These are phyloP conservation scores for Drosophila neutralis DNA, from an alignment of 2,888 invertebrate species.

Conservation along the genomic window DNA sequence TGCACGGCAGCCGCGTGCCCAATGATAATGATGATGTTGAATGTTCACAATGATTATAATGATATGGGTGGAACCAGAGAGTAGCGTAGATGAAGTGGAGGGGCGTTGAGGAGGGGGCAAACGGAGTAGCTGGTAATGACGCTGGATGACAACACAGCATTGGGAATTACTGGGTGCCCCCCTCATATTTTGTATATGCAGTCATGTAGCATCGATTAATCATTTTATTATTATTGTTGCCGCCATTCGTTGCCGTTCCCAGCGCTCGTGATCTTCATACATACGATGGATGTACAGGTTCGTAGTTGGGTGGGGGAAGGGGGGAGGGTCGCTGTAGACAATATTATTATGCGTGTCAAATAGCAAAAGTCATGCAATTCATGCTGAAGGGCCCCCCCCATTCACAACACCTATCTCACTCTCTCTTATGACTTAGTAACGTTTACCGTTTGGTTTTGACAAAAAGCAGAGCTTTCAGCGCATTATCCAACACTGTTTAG, in stretches of 20 bases:
- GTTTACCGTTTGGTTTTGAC: neutral
- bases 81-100: neutral
- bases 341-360: slow-evolving; percentile 45
- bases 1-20: slow-evolving; percentile 65
- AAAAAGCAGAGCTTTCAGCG: neutral
- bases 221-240: slow-evolving; percentile 79
- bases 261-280: slow-evolving; percentile 72
- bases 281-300: slow-evolving; percentile 8
- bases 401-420: neutral
- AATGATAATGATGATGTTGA: slow-evolving; percentile 59
- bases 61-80: slow-evolving; percentile 5
- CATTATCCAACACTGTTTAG: slow-evolving; percentile 17
- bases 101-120: neutral
- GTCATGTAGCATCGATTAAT: slow-evolving; percentile 81
- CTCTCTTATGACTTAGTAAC: neutral
- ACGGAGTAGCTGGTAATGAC: slow-evolving; percentile 58
- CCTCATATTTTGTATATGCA: slow-evolving; percentile 68
- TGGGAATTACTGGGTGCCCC: slow-evolving; percentile 61
- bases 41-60: slow-evolving; percentile 37
- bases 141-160: slow-evolving; percentile 75
- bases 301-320: neutral
- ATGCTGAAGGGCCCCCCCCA: neutral
- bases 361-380: slow-evolving; percentile 47
- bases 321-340: slow-evolving; percentile 2
- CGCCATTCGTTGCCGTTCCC: slow-evolving; percentile 75